Conservation (phyloP, 2,888 invertebrate species). For the Protonemura montana region DNA sequence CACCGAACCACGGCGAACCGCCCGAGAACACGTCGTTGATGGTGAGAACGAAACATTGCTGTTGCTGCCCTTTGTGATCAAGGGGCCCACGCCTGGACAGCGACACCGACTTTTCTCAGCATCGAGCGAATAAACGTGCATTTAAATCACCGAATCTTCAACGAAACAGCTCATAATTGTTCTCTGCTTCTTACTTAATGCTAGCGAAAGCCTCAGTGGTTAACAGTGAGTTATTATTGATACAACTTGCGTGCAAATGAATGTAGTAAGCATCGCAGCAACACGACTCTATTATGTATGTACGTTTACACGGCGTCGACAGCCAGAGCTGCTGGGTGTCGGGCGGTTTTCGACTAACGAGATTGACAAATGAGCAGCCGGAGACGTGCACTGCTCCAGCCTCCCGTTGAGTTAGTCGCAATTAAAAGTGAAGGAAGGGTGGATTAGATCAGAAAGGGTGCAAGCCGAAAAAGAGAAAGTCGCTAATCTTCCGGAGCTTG, state of each 20-base stretch:
- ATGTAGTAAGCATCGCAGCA: background rate
- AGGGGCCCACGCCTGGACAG: background rate
- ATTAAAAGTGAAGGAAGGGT: slow-evolving; percentile 46
- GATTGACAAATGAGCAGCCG: slow-evolving; percentile 48
- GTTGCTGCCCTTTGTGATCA: background rate
- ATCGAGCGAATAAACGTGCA: background rate
- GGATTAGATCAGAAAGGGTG: slow-evolving; percentile 34
- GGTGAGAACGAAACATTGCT: background rate
- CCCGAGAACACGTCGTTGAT: background rate
- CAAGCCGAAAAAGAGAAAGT: slow-evolving; percentile 22
- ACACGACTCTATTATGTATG: background rate
- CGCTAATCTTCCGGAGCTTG: slow-evolving; percentile 38
- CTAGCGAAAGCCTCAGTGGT: too few relatives aligned
- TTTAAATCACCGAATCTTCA: background rate
- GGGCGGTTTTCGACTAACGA: slow-evolving; percentile 10
- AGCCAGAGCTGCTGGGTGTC: background rate
- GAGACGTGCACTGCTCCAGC: slow-evolving; percentile 17
- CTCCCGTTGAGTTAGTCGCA: slow-evolving; percentile 45
- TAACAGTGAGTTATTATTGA: background rate
- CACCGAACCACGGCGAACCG: background rate
- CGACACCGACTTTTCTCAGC: background rate
- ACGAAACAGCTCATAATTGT: too few relatives aligned
- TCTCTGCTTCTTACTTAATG: too few relatives aligned
- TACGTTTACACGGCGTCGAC: background rate
- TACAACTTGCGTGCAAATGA: background rate